Base-by-base conservation (phyloP, 2,797 vertebrate genomes). In the Tragopan temminckii region DNA sequence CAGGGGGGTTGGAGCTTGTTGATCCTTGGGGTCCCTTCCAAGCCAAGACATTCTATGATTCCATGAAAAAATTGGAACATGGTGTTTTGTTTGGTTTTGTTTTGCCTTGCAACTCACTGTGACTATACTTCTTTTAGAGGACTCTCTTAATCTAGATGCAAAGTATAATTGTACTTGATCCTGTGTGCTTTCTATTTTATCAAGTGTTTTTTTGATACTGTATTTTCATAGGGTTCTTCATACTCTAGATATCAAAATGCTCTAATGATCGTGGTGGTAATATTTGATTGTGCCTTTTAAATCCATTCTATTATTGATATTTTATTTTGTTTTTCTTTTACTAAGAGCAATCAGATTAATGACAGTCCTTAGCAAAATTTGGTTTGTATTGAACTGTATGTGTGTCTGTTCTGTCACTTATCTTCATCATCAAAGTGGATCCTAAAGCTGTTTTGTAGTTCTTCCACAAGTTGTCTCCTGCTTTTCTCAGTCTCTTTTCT, bases 61-160 rank as follows among this genome's bases (percentile, higher is more conserved):
- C 46, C 25, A n/a, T 7, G 14, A 59, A 11, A 2, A 11, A 63
- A 29, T n/a, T 25, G 43, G 38, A 55, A 9, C 8, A 31, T 20
- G 7, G 29, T 52, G 3, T 10, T 31, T 38, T 11, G 2, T 15
- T 59, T 62, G 9, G 2, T 0, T 1, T 50, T 35, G 20, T 8
- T 16, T 48, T 58, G 21, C 8, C n/a, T 76, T n/a, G 20, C 5
- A 6, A 9, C 2, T 50, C 9, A 19, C 6, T 33, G 3, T 66
- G 29, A 29, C 10, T 35, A 3, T 79, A 75, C 6, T 33, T 2
- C 6, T 64, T 88, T 17, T 33, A 36, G 11, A 48, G 4, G 11
- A 52, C 3, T 42, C 6, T 57, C 4, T 76, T 67, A 46, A 36
- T 6, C 1, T 40, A 38, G 13, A 13, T 52, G 3, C 36, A 15